Percentiles rank a stretch among this genome's conserved stretches.
Evolutionary conservation across 2,113 vertebrate genomes (phyloP).

Genomic region (Sturnira hondurensis): DNA sequence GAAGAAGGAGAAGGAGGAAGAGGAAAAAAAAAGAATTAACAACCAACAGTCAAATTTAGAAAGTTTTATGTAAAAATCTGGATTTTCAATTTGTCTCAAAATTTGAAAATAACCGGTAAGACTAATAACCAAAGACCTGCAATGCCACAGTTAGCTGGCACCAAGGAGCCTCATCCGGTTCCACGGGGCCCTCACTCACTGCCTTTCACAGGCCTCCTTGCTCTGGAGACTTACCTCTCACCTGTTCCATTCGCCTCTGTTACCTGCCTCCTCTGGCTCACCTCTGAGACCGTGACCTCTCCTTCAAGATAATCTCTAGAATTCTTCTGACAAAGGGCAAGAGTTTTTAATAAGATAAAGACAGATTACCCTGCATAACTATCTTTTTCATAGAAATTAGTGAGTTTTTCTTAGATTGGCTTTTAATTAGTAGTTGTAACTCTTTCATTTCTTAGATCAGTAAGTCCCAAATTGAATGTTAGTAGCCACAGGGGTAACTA

Average conservation of each 20-base stretch:
- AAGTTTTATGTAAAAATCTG: neutral
- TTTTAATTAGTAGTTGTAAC: constrained; percentile 16
- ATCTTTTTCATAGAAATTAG: neutral
- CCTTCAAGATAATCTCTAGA: neutral
- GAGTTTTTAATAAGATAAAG: neutral
- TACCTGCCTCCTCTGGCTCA: neutral
- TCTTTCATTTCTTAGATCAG: neutral
- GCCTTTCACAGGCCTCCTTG: neutral
- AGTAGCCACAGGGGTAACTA: neutral
- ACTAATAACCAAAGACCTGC: neutral
- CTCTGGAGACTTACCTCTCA: neutral
- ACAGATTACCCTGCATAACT: neutral
- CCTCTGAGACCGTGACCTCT: neutral
- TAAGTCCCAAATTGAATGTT: neutral
- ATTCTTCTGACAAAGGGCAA: neutral
- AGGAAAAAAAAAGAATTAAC: neutral
- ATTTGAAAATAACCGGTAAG: neutral
- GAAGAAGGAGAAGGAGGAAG: too few relatives aligned
- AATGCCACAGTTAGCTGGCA: too few relatives aligned
- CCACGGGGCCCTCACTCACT: too few relatives aligned
- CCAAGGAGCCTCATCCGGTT: too few relatives aligned
- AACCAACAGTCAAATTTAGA: neutral
- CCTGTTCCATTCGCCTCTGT: neutral
- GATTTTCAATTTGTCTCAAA: neutral
- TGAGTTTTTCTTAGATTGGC: neutral